phyloP scores from a whole-genome alignment of 2,888 invertebrate genomes.

The Xylota sylvarum region DNA sequence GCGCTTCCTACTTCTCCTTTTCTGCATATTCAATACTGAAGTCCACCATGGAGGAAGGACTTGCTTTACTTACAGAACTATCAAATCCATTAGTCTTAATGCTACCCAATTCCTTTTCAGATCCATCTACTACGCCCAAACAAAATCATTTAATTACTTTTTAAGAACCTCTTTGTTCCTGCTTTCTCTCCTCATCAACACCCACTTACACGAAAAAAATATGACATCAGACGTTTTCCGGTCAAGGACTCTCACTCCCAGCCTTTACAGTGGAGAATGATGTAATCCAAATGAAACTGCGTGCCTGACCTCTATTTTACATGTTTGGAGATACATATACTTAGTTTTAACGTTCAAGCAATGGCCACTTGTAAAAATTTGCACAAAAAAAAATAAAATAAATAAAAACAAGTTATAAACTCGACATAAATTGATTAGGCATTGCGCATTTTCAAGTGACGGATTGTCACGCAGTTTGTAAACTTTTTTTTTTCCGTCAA shows the following conservation, averaged over 20 bases:
- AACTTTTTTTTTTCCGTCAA: background rate
- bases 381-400: too few relatives aligned
- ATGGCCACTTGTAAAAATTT: constrained; percentile 13
- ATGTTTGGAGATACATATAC: background rate
- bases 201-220: background rate
- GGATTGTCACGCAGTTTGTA: constrained; percentile 8
- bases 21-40: too few relatives aligned
- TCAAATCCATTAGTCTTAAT: too few relatives aligned
- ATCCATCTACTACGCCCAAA: too few relatives aligned
- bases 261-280: background rate
- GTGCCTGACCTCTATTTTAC: constrained; percentile 14
- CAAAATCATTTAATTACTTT: too few relatives aligned
- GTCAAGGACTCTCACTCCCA: constrained; percentile 14
- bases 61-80: too few relatives aligned
- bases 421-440: constrained; percentile 10
- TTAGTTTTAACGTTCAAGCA: constrained; percentile 3
- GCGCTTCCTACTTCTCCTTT: too few relatives aligned
- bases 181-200: constrained; percentile 21
- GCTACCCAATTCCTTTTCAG: too few relatives aligned
- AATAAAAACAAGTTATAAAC: background rate
- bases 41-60: too few relatives aligned
- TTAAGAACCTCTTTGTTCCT: background rate
- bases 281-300: constrained; percentile 10
- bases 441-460: background rate
- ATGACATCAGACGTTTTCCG: constrained; percentile 7